Conservation (phyloP, 2,888 invertebrate species). For the Galeruca laticollis region DNA sequence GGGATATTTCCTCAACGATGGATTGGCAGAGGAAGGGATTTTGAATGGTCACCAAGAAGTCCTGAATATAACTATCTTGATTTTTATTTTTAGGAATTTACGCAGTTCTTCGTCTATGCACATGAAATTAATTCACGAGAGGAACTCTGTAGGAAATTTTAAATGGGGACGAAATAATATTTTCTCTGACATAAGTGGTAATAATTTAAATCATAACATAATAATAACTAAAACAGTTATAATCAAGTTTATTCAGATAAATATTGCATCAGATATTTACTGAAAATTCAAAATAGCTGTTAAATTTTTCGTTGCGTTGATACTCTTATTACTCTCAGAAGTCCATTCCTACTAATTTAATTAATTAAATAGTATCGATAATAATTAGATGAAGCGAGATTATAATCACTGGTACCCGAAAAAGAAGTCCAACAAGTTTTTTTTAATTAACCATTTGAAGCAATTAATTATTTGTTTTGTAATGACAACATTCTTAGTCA, state of each 20-base stretch:
- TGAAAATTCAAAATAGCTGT: background rate
- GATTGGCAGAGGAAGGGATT: too few relatives aligned
- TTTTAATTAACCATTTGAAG: constrained; percentile 4
- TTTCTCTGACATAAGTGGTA: too few relatives aligned
- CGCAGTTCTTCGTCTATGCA: too few relatives aligned
- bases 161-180: too few relatives aligned
- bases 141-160: too few relatives aligned
- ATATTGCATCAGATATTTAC: background rate
- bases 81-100: too few relatives aligned
- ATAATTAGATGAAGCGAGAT: background rate
- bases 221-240: background rate
- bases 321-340: background rate
- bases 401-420: background rate
- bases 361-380: constrained; percentile 3
- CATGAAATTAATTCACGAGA: too few relatives aligned
- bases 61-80: too few relatives aligned
- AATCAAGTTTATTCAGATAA: background rate
- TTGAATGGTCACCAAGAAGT: too few relatives aligned
- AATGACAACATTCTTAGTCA: constrained; percentile 13
- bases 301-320: background rate
- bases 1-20: too few relatives aligned
- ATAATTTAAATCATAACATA: too few relatives aligned
- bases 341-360: background rate
- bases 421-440: constrained; percentile 9
- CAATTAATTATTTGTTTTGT: constrained; percentile 14